Evolutionary conservation across 2,888 invertebrate genomes (phyloP).

Genomic region (Aphidoletes aphidimyza): DNA sequence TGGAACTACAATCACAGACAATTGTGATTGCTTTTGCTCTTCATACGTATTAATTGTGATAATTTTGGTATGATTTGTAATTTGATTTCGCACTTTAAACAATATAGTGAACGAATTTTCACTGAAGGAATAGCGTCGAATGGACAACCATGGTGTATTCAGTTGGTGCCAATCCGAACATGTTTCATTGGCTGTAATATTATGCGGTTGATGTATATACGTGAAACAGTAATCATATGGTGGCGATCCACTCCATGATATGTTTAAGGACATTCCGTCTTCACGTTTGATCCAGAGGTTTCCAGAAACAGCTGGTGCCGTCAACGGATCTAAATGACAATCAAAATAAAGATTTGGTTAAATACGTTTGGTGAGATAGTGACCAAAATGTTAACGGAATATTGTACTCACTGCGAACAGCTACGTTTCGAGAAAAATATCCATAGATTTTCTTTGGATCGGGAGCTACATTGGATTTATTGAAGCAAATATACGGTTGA

Average conservation of each 20-base stretch:
- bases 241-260: slow-evolving; percentile 79
- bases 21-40: slow-evolving; percentile 81
- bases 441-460: slow-evolving; percentile 78
- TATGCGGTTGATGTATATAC: slow-evolving; percentile 71
- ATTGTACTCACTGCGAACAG: slow-evolving; percentile 77
- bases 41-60: slow-evolving; percentile 85
- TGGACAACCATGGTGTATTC: slow-evolving; percentile 71
- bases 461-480: slow-evolving; percentile 72
- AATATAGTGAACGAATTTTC: slow-evolving; percentile 81
- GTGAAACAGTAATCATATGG: slow-evolving; percentile 78
- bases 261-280: slow-evolving; percentile 76
- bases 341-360: slow-evolving; percentile 56
- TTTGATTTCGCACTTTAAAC: slow-evolving; percentile 80
- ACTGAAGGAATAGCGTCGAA: slow-evolving; percentile 76
- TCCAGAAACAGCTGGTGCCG: slow-evolving; percentile 76
- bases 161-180: slow-evolving; percentile 68
- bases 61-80: slow-evolving; percentile 75
- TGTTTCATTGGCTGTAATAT: slow-evolving; percentile 81
- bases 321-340: slow-evolving; percentile 74
- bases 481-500: slow-evolving; percentile 70
- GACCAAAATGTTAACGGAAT: too few species aligned
- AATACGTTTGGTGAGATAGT: neutral
- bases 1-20: slow-evolving; percentile 89
- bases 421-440: slow-evolving; percentile 74
- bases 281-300: slow-evolving; percentile 86